Percentiles rank a stretch among this genome's conserved stretches.
Conservation (phyloP, 2,888 invertebrate genomes). For the Elmis aenea region DNA sequence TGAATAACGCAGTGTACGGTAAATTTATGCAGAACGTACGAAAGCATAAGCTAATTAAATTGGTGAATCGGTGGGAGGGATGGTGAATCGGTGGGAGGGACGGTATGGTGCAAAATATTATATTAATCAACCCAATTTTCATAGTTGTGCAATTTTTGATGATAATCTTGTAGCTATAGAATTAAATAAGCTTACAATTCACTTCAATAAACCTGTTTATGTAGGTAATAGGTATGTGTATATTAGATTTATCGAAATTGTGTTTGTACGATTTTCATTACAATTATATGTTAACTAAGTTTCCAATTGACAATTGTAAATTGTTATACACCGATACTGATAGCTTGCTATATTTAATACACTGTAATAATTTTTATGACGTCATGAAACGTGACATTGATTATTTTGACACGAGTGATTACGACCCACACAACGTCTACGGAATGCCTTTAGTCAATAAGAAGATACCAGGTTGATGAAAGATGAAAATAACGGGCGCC, state of each 20-base stretch:
- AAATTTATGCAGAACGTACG: too few species aligned
- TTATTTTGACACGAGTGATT: slow-evolving; percentile 27
- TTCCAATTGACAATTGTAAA: too few species aligned
- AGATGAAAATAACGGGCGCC: slow-evolving; percentile 32
- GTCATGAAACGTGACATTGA: too few species aligned
- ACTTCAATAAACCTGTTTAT: slow-evolving; percentile 25
- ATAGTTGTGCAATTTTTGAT: too few species aligned
- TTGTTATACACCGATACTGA: too few species aligned
- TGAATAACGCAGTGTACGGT: too few species aligned
- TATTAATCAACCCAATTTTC: too few species aligned
- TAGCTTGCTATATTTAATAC: slow-evolving; percentile 15
- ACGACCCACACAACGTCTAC: slow-evolving; percentile 11
- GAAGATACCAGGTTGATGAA: slow-evolving; percentile 35
- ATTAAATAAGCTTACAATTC: slow-evolving; percentile 15
- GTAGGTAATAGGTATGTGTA: slow-evolving; percentile 26
- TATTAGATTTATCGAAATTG: too few species aligned
- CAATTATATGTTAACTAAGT: too few species aligned
- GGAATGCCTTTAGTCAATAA: slow-evolving; percentile 27
- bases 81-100: slow-evolving; percentile 26
- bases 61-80: too few species aligned
- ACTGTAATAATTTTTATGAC: slow-evolving; percentile 12
- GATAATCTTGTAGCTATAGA: too few species aligned
- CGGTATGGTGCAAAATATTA: slow-evolving; percentile 20
- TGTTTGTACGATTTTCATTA: too few species aligned
- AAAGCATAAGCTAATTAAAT: slow-evolving; percentile 36